Base-by-base conservation (phyloP, 1,140 invertebrate genomes). In the Tetramorium alpestre region DNA sequence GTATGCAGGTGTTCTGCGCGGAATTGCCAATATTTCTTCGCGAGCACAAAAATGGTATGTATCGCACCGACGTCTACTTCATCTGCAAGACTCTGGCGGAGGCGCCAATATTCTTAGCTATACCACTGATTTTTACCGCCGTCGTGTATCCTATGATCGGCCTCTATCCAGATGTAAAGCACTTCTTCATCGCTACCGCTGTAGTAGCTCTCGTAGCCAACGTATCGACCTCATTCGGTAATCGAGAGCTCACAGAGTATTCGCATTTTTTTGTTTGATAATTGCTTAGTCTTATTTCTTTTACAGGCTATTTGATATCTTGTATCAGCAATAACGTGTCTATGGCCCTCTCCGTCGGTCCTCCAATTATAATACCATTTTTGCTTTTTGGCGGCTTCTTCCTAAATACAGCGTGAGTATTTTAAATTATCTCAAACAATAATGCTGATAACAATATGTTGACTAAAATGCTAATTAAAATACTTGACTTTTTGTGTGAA, bases 311-410 rank as follows among this genome's bases (percentile, higher is more conserved):
- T 93, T 95, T 99, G 60, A 97, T 99, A 91, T 99, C 99, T 0
- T 98, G 98, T 90, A 95, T 97, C 0, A 98, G 98, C 89, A 97
- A 96, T 38, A 97, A 96, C 73, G 96, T 98, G 4, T 97, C 97
- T 47, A 97, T 99, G 96, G 98, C 99, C 0, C 95, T 99, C 8
- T 98, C 98, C 0, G 96, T 99, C 70, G 98, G 98, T 3, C 98
- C 98, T 18, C 98, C 99, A 3, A 96, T 99, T 28, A 97, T 99
- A 69, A 98, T 99, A 85, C 99, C 99, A 0, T 98, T 99, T 93
- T 96, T 99, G 94, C 95, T 99, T 16, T 99, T 99, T 94, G 99
- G 98, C 72, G 99, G 99, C 62, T 99, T 99, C 95, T 99, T 99
- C 94, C 95, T 99, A 22, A 99, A 99, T 93, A 97, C 97, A 28